These are phyloP conservation scores for Rhinogobius similis DNA, from an alignment of 2,113 vertebrate genomes.

Conservation along the genomic window DNA sequence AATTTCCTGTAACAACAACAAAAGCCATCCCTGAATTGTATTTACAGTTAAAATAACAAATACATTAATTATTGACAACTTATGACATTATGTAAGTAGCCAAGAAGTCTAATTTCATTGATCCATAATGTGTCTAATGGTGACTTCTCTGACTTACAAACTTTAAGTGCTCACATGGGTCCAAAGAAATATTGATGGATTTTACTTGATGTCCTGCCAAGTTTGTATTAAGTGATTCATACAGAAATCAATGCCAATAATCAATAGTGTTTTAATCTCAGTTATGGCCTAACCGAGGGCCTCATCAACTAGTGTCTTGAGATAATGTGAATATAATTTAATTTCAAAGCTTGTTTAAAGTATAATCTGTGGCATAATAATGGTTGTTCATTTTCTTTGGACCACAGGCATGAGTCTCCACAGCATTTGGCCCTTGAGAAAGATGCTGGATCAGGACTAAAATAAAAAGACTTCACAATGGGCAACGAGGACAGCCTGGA, in stretches of 20 bases:
- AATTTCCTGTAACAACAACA: neutral
- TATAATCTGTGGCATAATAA: neutral
- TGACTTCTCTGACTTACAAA: neutral
- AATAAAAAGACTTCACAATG: slow-evolving; percentile 75
- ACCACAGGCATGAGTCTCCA: slow-evolving; percentile 60
- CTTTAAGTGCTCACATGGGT: neutral
- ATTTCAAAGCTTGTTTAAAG: neutral
- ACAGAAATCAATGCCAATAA: neutral
- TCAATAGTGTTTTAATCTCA: neutral
- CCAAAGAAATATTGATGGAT: neutral
- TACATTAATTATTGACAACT: neutral
- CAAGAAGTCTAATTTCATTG: too few species aligned
- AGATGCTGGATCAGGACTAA: slow-evolving; percentile 45
- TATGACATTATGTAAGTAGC: neutral
- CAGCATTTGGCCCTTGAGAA: slow-evolving; percentile 52
- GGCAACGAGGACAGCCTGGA: slow-evolving; percentile 89
- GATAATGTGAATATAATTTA: neutral
- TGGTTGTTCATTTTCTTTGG: neutral
- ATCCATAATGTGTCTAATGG: neutral
- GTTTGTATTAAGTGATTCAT: neutral
- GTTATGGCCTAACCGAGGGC: neutral
- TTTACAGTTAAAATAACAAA: neutral
- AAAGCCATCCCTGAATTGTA: neutral
- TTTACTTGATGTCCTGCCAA: neutral
- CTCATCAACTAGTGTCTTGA: neutral